phyloP scores from a whole-genome alignment of 2,797 vertebrate genomes.

The Bradypodion ventrale region DNA sequence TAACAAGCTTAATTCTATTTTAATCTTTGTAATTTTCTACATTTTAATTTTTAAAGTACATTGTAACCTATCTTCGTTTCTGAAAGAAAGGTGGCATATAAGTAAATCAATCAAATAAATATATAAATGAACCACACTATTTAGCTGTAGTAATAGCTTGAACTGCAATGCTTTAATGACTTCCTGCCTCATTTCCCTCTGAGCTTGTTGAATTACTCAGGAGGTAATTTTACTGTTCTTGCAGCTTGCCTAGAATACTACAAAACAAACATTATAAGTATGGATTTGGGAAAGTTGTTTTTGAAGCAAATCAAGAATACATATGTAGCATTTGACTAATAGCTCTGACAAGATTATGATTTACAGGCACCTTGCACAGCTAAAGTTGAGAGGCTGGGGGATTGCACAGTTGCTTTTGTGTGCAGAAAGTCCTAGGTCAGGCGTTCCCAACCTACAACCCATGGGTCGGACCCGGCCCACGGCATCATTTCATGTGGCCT shows the following conservation, averaged over 20 bases:
- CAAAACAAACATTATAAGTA: neutral
- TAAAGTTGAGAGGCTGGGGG: neutral
- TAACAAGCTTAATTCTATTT: too few species aligned
- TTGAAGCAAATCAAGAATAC: neutral
- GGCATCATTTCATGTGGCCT: too few species aligned
- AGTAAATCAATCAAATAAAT: too few species aligned
- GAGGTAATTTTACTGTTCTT: neutral
- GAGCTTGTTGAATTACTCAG: neutral
- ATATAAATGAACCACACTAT: conserved; percentile 39
- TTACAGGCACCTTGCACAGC: neutral
- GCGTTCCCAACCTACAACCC: too few species aligned
- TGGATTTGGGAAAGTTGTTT: neutral
- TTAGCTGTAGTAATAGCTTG: conserved; percentile 39
- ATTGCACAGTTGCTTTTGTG: neutral
- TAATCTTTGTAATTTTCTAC: too few species aligned
- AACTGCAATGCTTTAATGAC: neutral
- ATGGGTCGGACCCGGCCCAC: too few species aligned
- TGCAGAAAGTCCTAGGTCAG: neutral
- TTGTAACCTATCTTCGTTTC: too few species aligned
- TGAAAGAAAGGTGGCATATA: too few species aligned
- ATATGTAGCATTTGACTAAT: neutral
- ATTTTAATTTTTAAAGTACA: too few species aligned
- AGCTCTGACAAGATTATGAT: neutral
- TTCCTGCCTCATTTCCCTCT: conserved; percentile 22
- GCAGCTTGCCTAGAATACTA: neutral